Conservation (phyloP, 2,113 vertebrate species). For the Cromileptes altivelis region DNA sequence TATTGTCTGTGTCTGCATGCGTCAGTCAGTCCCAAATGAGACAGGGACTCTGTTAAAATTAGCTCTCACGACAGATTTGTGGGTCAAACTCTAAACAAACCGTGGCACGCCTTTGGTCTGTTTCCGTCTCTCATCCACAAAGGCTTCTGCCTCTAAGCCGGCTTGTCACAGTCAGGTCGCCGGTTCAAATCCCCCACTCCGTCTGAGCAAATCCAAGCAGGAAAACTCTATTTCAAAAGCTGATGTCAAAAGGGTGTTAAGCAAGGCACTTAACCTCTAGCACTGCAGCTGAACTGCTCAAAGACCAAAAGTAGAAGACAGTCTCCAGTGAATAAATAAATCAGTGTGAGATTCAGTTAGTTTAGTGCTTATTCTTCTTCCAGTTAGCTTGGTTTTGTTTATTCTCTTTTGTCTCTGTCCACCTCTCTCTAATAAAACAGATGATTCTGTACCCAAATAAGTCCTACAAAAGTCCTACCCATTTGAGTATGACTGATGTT, state of each 20-base stretch:
- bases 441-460: neutral
- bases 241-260: neutral
- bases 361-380: neutral
- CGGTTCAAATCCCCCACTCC: slow-evolving; percentile 31
- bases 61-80: slow-evolving; percentile 43
- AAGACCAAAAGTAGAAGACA: neutral
- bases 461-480: neutral
- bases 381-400: neutral
- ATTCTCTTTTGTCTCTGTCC: neutral
- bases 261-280: neutral
- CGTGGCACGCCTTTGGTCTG: neutral
- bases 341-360: neutral
- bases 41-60: slow-evolving; percentile 40
- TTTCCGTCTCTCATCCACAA: neutral
- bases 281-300: neutral
- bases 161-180: slow-evolving; percentile 20
- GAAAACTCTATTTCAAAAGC: slow-evolving; percentile 2
- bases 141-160: slow-evolving; percentile 8
- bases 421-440: neutral
- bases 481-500: neutral
- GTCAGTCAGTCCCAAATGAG: slow-evolving; percentile 20
- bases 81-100: slow-evolving; percentile 25
- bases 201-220: neutral
- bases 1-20: neutral
- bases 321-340: neutral